Conservation (phyloP, 2,888 invertebrate genomes). For the Trachelus stipa region DNA sequence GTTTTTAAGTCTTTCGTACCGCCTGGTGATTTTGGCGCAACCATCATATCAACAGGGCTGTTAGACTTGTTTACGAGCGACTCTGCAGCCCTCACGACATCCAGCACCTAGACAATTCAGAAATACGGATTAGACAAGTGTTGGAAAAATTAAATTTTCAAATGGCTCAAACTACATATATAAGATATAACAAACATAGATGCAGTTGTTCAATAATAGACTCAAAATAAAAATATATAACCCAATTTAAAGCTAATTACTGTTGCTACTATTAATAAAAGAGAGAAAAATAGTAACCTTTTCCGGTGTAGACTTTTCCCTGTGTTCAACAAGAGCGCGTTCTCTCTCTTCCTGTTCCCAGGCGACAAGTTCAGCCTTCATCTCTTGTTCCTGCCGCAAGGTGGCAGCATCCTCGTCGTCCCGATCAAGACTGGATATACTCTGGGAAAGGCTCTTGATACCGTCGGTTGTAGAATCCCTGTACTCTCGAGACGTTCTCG, state of each 20-base stretch:
- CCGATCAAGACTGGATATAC: constrained; percentile 88
- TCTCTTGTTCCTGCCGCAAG: constrained; percentile 74
- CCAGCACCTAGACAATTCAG: constrained; percentile 75
- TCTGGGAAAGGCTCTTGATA: constrained; percentile 75
- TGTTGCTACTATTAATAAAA: neutral
- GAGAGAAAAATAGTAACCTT: constrained; percentile 70
- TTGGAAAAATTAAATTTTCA: neutral
- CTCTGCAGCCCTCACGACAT: constrained; percentile 91
- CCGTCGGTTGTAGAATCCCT: constrained; percentile 56
- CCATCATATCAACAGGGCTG: constrained; percentile 70
- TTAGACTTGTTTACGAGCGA: constrained; percentile 75
- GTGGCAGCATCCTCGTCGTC: constrained; percentile 77
- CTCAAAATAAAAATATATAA: constrained; percentile 35
- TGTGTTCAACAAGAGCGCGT: constrained; percentile 70
- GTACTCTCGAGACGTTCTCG: constrained; percentile 52
- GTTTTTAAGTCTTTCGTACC: constrained; percentile 80
- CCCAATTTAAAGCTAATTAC: neutral
- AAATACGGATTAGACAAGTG: neutral
- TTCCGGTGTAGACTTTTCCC: constrained; percentile 86
- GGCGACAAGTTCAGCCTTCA: constrained; percentile 79
- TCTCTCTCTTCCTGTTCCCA: constrained; percentile 79
- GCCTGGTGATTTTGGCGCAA: constrained; percentile 81
- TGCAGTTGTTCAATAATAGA: neutral
- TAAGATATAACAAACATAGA: neutral
- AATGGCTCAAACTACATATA: neutral